Base-by-base conservation (phyloP, 2,797 vertebrate genomes). In the Bovichtus variegatus region DNA sequence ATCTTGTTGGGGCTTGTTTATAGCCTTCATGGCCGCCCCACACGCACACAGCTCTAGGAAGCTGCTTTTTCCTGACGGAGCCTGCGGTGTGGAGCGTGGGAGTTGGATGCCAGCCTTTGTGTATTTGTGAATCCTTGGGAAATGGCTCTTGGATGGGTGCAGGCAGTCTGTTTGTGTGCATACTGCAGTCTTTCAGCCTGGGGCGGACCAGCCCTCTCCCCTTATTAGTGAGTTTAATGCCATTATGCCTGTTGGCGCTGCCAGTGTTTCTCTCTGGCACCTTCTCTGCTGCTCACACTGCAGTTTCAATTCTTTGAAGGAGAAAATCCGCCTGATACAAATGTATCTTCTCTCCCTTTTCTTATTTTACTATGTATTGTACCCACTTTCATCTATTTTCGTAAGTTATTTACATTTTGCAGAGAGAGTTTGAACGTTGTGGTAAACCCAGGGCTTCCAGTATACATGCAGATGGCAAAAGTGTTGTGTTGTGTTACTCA, bases 31-130 rank as follows among this genome's bases (percentile, higher is more conserved):
- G 68, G 75, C 21, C 11, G 43, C 18, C 23, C 51, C 18, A 4
- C 43, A 38, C 40, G 62, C 64, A 65, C 63, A 29, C 38, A 4
- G 77, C 60, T 55, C 8, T 2, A 63, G 80, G 81, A 88, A 87
- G 79, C 61, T 27, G 57, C 57, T 59, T 10, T 25, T 27, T 21
- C 40, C 21, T 11, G 38, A 43, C 58, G 15, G 57, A 8, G 80
- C 62, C 82, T 36, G 53, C 76, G 21, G 73, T 71, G 81, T 65
- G 82, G 80, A 89, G 85, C 49, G 74, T 90, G 85, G 80, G 83
- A 90, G 83, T 70, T 86, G 84, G 81, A 90, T 88, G 68, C 84
- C 91, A 85, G 90, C 78, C 85, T 87, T 92, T 92, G 90, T 93
- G 78, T 85, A 4, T 82, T 82, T 87, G 78, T 79, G 85, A 85